These are phyloP conservation scores for Bucorvus abyssinicus DNA, from an alignment of 2,797 vertebrate genomes.

Conservation along the genomic window DNA sequence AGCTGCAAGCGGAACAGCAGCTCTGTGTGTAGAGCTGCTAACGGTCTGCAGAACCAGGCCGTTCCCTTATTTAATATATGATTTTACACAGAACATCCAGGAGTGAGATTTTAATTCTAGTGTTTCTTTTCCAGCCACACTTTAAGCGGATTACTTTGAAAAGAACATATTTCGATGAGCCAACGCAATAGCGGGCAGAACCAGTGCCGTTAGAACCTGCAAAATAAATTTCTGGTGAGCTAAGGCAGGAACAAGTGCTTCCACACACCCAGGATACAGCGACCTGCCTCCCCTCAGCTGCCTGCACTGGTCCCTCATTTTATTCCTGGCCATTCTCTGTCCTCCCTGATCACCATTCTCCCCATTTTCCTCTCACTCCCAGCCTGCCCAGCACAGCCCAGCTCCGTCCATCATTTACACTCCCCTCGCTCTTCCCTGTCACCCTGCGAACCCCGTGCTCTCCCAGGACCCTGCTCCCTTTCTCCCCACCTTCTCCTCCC, in stretches of 20 bases:
- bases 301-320: background rate
- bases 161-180: background rate
- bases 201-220: background rate
- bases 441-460: background rate
- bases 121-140: background rate
- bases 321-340: background rate
- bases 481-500: background rate
- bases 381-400: background rate
- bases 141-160: background rate
- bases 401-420: accelerated
- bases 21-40: background rate
- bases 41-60: background rate
- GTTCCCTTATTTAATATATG: background rate
- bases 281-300: background rate
- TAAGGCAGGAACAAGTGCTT: background rate
- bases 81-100: background rate
- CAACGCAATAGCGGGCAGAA: background rate
- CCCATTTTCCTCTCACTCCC: background rate
- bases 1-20: background rate
- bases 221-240: background rate
- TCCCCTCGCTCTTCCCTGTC: accelerated
- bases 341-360: background rate
- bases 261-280: background rate
- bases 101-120: background rate
- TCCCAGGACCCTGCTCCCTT: background rate